Evolutionary conservation across 2,113 vertebrate genomes (phyloP).

Genomic region (Forbesichthys agassizii): DNA sequence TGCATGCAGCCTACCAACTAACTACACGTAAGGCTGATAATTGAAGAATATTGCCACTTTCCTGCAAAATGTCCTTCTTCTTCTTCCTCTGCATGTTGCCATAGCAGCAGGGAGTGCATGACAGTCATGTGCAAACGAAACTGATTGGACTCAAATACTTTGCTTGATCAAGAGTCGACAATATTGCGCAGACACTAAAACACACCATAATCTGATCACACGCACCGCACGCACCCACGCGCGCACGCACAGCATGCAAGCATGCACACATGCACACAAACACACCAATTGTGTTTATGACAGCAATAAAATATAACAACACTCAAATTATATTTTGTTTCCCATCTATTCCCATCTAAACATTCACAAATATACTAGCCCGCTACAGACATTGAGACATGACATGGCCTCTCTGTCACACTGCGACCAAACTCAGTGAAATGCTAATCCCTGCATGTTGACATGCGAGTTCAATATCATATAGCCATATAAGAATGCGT

Average conservation of each 20-base stretch:
- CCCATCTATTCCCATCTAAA: not conserved
- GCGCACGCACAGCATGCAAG: slow-evolving; percentile 15
- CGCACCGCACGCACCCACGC: slow-evolving; percentile 47
- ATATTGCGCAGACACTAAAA: slow-evolving; percentile 56
- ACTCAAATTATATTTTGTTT: not conserved
- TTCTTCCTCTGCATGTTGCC: slow-evolving; percentile 65
- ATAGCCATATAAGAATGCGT: not conserved
- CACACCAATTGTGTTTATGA: not conserved
- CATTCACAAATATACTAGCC: not conserved
- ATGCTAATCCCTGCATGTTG: not conserved
- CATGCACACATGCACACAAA: slow-evolving; percentile 11
- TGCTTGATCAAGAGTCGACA: slow-evolving; percentile 75
- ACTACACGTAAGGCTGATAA: too few species aligned
- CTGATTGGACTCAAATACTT: slow-evolving; percentile 86
- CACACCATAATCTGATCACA: slow-evolving; percentile 38
- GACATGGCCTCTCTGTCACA: slow-evolving; percentile 15
- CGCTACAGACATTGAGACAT: slow-evolving; percentile 9
- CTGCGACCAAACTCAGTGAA: slow-evolving; percentile 5
- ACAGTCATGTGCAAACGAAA: slow-evolving; percentile 83
- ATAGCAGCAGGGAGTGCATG: slow-evolving; percentile 75
- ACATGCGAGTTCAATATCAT: slow-evolving; percentile 1
- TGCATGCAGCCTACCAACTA: too few species aligned
- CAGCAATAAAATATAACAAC: not conserved
- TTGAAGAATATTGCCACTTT: not conserved
- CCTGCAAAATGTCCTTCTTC: slow-evolving; percentile 23